Base-by-base conservation (phyloP, 2,113 vertebrate genomes). In the Zosterops japonicus region DNA sequence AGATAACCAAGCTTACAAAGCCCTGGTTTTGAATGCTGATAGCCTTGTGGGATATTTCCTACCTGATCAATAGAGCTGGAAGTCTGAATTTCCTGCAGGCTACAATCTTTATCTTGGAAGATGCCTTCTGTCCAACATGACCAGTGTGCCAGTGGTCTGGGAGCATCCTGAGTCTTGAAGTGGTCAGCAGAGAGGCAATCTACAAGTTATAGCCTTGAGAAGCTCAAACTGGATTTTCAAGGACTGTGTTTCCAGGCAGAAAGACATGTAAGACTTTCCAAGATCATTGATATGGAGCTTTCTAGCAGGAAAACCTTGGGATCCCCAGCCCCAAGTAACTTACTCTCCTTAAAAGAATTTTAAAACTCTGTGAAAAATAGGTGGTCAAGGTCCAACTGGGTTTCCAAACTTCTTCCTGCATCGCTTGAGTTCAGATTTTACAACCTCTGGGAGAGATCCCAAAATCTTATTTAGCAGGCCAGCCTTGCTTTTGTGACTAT, bases 321-420 rank as follows among this genome's bases (percentile, higher is more conserved):
- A 82, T 75, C 8, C 9, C 8, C 21, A 82, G 21, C 5, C 6
- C 17, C 29, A 75, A 29, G 6, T 33, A 71, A 68, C 7, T 65
- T 68, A 8, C 3, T 84, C 4, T 52, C 20, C 39, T 63, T 49
- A 65, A 74, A 9, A 55, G 18, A 59, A 9, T 44, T 88, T 75
- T 29, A 47, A 75, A 75, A 47, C 36, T 85, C 77, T 47, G 19
- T 41, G 33, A 75, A 63, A 14, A 14, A 39, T 11, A 52, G 14
- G 4, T 29, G 0, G 2, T 29, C 14, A 33, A 56, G 7, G 14
- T 71, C 28, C 18, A 47, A 10, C 5, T 35, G n/a, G 3, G 1
- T 29, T 82, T 44, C 22, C 27, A 42, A n/a, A 11, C 3, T 33
- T 60, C 25, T 23, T 68, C 12, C 31, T 83, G 25, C 41, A 69